Evolutionary conservation across 2,888 invertebrate species (phyloP).

Genomic region (Ditula angustiorana): DNA sequence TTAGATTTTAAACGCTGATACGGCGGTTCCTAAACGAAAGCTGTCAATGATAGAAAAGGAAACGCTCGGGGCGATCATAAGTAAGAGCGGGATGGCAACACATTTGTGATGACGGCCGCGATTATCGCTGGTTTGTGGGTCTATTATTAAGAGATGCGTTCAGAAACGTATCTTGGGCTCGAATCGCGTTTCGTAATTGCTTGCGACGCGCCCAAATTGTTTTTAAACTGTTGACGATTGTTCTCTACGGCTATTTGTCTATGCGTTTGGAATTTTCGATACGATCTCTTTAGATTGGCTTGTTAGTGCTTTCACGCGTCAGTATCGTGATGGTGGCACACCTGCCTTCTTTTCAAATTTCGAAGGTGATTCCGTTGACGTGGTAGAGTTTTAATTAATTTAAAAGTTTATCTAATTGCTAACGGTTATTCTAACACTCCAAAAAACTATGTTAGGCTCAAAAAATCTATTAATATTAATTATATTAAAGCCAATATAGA

Average conservation of each 20-base stretch:
- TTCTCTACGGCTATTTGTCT: conserved; percentile 83
- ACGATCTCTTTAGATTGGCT: conserved; percentile 63
- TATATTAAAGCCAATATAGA: too few relatives aligned
- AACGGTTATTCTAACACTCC: too few relatives aligned
- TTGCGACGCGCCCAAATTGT: conserved; percentile 79
- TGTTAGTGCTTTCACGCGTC: conserved; percentile 69
- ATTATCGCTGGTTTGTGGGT: conserved; percentile 67
- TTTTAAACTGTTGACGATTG: conserved; percentile 81
- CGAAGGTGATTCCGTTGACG: conserved; percentile 13
- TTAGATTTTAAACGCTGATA: conserved; percentile 80
- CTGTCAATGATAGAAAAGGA: conserved; percentile 71
- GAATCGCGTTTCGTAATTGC: conserved; percentile 81
- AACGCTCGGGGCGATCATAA: conserved; percentile 43
- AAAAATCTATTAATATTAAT: too few relatives aligned
- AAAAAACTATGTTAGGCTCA: too few relatives aligned
- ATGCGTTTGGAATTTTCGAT: conserved; percentile 71
- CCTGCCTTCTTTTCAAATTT: conserved; percentile 32
- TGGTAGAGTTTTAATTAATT: conserved; percentile 26
- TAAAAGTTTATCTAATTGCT: background rate
- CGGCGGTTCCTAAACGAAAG: conserved; percentile 69
- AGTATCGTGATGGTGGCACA: conserved; percentile 45
- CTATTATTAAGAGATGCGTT: conserved; percentile 83
- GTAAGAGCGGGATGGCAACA: conserved; percentile 58
- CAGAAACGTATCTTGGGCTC: conserved; percentile 69
- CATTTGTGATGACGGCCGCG: conserved; percentile 64